Evolutionary conservation across 2,888 invertebrate species (phyloP), one percentile per base, ranked within the genome.

Genomic region (Zaprionus lineosus): DNA sequence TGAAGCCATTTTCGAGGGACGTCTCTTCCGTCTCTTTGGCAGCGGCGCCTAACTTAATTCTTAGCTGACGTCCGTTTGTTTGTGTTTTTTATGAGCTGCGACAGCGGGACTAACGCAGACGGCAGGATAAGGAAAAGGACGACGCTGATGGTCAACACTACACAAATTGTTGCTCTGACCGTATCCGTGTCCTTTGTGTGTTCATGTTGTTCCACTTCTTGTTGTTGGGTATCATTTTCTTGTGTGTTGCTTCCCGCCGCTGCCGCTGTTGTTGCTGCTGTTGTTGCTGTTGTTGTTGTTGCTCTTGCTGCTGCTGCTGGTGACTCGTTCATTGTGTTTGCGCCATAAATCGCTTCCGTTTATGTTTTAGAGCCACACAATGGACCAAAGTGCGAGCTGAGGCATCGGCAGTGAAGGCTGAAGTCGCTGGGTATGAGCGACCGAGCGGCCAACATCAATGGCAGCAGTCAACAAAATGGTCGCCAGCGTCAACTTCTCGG

Each of bases 321-420:
- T 78, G 75, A 74, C 74, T 65, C 73, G 69, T 75, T 83, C 79
- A 81, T 83, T 81, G 81, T 82, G 75, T 74, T 77, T 77, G 83
- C 83, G 60, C 81, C 81, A 82, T 82, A 82, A 82, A 83, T 82
- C 81, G 81, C 81, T 82, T 82, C 81, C 83, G 83, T 83, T 82
- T 82, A 82, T 82, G 81, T 83, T 82, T 82, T 82, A 75, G 81
- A 79, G 71, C 74, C 75, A 67, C 74, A 79, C 77, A 78, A 82
- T 79, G 72, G 72, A 39, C 50, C 52, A 61, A 64, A 69, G 69
- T 68, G 68, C 60, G 60, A 69, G 57, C 43, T 37, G 46, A 12
- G 34, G 47, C 28, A 15, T 9, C 14, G 6, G 15, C 7, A 21
- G 40, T 12, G n/a, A 37, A 16, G 14, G 29, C 31, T 41, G 47